Conservation (phyloP, 2,888 invertebrate species). For the Tetranychus piercei region DNA sequence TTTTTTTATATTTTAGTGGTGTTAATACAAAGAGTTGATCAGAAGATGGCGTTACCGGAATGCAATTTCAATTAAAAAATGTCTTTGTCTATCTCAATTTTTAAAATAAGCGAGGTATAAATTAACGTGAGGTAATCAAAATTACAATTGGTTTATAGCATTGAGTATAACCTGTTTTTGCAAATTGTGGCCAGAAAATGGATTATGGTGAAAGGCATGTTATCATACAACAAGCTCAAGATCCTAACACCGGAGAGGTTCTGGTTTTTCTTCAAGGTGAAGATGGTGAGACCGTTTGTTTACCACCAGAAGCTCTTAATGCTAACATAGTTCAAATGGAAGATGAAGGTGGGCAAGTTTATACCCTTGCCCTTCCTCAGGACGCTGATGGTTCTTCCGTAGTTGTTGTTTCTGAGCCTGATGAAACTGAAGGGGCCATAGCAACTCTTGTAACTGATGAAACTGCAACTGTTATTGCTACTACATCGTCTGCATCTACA, state of each 20-base stretch:
- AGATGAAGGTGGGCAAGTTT: constrained; percentile 14
- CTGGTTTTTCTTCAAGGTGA: constrained; percentile 20
- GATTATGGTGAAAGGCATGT: constrained; percentile 19
- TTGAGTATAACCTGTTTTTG: not conserved
- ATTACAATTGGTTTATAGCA: too few relatives aligned
- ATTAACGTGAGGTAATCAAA: too few relatives aligned
- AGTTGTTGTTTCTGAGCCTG: not conserved
- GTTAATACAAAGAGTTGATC: too few relatives aligned
- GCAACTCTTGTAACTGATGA: not conserved
- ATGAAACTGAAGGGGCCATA: not conserved
- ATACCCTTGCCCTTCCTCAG: constrained; percentile 12
- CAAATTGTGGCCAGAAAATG: constrained; percentile 11
- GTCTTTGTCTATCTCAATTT: too few relatives aligned
- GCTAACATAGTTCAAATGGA: constrained; percentile 15
- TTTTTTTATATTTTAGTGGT: too few relatives aligned
- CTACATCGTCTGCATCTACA: not conserved
- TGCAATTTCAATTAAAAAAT: too few relatives aligned
- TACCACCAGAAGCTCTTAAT: constrained; percentile 16
- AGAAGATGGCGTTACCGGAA: too few relatives aligned
- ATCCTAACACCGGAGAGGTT: constrained; percentile 20
- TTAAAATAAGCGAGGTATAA: too few relatives aligned
- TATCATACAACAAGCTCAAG: constrained; percentile 18
- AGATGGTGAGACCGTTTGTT: constrained; percentile 19
- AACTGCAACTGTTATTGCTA: not conserved
- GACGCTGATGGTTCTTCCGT: constrained; percentile 1